Percentiles rank a stretch among this genome's conserved stretches.
Evolutionary conservation across 2,113 vertebrate genomes (phyloP).

Genomic region (Phalacrocorax carbo): DNA sequence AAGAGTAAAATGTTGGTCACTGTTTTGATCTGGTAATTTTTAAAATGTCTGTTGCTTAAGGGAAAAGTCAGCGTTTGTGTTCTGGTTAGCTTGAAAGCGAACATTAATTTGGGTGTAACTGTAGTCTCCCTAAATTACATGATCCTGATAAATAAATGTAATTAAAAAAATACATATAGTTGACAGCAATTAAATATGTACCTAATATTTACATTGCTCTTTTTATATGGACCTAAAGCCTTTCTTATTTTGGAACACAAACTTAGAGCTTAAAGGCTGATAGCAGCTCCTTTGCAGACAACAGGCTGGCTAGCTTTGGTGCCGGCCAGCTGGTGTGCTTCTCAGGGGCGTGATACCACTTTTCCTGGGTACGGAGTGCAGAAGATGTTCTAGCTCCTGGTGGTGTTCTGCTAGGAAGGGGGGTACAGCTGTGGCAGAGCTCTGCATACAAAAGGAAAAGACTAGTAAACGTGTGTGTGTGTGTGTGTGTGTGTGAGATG

Average conservation of each 20-base stretch:
- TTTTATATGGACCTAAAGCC: not conserved
- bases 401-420: not conserved
- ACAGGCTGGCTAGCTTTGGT: not conserved
- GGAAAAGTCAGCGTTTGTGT: not conserved
- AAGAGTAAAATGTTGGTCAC: not conserved
- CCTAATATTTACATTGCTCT: not conserved
- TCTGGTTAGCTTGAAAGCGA: not conserved
- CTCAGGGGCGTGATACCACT: not conserved
- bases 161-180: not conserved
- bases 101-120: not conserved
- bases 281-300: not conserved
- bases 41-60: not conserved
- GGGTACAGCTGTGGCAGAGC: not conserved
- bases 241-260: not conserved
- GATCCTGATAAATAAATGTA: conserved; percentile 11
- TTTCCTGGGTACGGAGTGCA: not conserved
- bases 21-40: conserved; percentile 9
- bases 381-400: not conserved
- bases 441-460: not conserved
- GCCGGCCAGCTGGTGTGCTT: not conserved
- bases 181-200: not conserved
- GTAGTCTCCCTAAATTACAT: not conserved
- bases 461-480: not conserved
- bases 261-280: not conserved
- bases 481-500: not conserved